Evolutionary conservation across 2,888 invertebrate species (phyloP).

Genomic region (Exephanes ischioxanthus): DNA sequence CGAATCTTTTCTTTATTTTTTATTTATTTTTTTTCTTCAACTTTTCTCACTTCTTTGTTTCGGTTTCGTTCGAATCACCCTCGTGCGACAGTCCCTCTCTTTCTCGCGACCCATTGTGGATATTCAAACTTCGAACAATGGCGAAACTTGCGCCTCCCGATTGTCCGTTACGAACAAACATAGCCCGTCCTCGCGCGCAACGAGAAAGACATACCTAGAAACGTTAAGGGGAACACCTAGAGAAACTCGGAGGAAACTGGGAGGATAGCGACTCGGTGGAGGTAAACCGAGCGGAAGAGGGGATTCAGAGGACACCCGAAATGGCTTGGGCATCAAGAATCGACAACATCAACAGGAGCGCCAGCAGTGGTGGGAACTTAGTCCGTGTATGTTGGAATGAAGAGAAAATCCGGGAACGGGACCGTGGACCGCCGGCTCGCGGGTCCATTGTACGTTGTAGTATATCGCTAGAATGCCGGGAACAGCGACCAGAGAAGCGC

Average conservation of each 20-base stretch:
- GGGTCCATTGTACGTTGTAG: conserved; percentile 14
- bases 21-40: neutral
- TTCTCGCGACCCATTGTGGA: conserved; percentile 1
- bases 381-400: neutral
- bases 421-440: neutral
- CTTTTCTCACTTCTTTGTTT: neutral
- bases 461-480: conserved; percentile 32
- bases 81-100: neutral
- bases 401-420: neutral
- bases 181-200: neutral
- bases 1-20: neutral
- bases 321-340: neutral
- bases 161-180: neutral
- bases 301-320: neutral
- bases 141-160: neutral
- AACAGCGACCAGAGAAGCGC: conserved; percentile 11
- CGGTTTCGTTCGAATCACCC: neutral
- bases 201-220: neutral
- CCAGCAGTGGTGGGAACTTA: neutral
- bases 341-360: neutral
- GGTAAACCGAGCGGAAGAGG: neutral
- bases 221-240: neutral
- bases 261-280: neutral
- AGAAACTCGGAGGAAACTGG: neutral
- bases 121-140: neutral